Percentiles rank a stretch among this genome's conserved stretches.
Evolutionary conservation across 2,113 vertebrate species (phyloP).

Genomic region (Mobula birostris): DNA sequence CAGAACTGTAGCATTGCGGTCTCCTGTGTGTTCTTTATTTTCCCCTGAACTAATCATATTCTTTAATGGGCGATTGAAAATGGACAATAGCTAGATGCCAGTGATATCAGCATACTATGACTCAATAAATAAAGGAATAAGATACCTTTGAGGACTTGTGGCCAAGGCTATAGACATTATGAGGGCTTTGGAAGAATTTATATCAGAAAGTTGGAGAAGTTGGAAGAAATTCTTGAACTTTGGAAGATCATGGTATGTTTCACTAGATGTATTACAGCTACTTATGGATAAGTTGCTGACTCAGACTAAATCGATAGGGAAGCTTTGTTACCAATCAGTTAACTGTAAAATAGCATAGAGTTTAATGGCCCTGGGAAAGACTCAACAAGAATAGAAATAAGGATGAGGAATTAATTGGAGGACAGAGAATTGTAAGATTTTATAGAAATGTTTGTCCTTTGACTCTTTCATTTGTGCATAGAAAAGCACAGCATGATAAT

Average conservation of each 20-base stretch:
- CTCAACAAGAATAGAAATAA: not conserved
- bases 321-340: not conserved
- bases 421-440: not conserved
- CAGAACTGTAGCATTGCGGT: too few relatives aligned
- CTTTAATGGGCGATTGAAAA: too few relatives aligned
- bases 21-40: too few relatives aligned
- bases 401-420: not conserved
- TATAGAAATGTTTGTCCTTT: not conserved
- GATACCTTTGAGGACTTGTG: not conserved
- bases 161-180: not conserved
- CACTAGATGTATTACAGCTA: not conserved
- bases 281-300: not conserved
- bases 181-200: not conserved
- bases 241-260: not conserved
- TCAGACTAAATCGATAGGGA: not conserved
- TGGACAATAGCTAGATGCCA: too few relatives aligned
- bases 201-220: not conserved
- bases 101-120: too few relatives aligned
- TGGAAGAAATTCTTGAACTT: not conserved
- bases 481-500: slow-evolving; percentile 13
- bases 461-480: too few relatives aligned
- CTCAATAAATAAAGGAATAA: too few relatives aligned
- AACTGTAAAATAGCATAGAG: not conserved
- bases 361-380: not conserved
- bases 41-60: too few relatives aligned